Evolutionary conservation across 2,113 vertebrate genomes (phyloP), one percentile per base, ranked within the genome.

Genomic region (Scomber japonicus): DNA sequence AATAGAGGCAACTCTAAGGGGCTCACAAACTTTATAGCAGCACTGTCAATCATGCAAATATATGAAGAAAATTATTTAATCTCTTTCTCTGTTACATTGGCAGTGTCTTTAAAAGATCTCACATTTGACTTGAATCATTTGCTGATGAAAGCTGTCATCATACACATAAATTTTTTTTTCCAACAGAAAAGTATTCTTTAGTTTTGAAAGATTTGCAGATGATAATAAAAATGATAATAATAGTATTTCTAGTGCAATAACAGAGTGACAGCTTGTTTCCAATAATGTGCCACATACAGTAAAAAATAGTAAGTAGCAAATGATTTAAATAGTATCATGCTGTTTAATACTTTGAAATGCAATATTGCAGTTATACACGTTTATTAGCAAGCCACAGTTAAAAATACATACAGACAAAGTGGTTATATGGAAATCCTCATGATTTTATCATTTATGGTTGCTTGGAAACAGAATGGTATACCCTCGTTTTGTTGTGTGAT

Each of bases 21-120:
- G 24, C 24, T 27, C 24, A 27, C 2, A 27, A 27, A 27, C 24
- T 27, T 27, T 27, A 27, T 27, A 27, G 24, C 24, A 27, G 24
- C 24, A 27, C 24, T 27, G 24, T 27, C 24, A 16, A 59, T 57
- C 27, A 57, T 66, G 73, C 73, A 50, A 64, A 54, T 11, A 62
- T 40, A 19, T 49, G 24, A n/a, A 2, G 0, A 24, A 53, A 62
- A 74, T 35, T 30, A 10, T 3, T 11, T 12, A 8, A 21, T 17
- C 24, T 3, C 15, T 44, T 35, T 45, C 12, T 45, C 14, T 67
- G 54, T 50, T 51, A 16, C 54, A 59, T 50, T n/a, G n/a, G n/a
- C 30, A 60, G 49, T 11, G n/a, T 14, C 13, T 45, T 19, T 11
- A 48, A 30, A 45, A 46, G 35, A 64, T 48, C 35, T 21, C 9